phyloP scores from a whole-genome alignment of 2,113 vertebrate genomes.

The Pluvianellus socialis region DNA sequence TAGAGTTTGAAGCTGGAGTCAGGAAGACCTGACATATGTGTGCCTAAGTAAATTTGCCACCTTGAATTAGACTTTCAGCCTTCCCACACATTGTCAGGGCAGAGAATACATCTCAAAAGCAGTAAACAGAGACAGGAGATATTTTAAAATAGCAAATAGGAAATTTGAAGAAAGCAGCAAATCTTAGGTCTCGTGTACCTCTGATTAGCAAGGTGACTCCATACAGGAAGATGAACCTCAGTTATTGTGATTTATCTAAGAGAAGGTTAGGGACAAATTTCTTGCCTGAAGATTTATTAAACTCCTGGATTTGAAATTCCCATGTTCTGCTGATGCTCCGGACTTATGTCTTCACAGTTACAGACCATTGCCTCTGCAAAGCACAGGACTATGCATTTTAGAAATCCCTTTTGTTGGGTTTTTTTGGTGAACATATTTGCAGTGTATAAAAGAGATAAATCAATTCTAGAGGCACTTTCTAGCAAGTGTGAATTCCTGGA shows the following conservation, averaged over 20 bases:
- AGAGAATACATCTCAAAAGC: not conserved
- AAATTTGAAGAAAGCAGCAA: not conserved
- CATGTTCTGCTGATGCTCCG: not conserved
- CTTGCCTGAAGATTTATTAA: not conserved
- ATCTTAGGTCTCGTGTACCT: not conserved
- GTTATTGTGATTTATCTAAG: not conserved
- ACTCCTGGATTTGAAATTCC: not conserved
- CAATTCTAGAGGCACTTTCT: not conserved
- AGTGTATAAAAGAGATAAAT: not conserved
- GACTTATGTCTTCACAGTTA: not conserved
- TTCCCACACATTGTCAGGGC: not conserved
- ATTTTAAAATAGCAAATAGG: not conserved
- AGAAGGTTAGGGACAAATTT: not conserved
- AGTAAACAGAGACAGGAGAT: not conserved
- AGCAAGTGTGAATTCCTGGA: not conserved
- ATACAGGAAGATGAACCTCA: not conserved
- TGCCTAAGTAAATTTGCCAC: not conserved
- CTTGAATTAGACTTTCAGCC: not conserved
- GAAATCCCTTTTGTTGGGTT: not conserved
- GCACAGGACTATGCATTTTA: not conserved
- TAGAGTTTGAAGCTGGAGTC: not conserved
- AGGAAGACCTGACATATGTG: not conserved
- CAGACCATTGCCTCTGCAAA: fast-evolving
- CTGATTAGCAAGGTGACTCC: not conserved
- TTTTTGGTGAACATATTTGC: not conserved